Base-by-base conservation (phyloP, 2,888 invertebrate species). In the Lycaena phlaeas region DNA sequence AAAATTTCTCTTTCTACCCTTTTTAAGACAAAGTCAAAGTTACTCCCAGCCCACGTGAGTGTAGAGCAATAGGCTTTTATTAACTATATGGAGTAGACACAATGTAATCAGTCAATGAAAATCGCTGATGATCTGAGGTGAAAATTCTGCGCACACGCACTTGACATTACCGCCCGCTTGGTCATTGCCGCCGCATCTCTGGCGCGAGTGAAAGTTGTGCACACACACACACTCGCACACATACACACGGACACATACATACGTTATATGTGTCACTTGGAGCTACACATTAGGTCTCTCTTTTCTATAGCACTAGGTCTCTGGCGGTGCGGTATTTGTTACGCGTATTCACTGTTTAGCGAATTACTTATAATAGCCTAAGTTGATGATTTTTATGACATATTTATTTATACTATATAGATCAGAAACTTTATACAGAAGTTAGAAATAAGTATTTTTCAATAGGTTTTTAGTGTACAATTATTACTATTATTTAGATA, bases 131-230 rank as follows among this genome's bases (percentile, higher is more conserved):
- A 27, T 27, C 15, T 36, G 17, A 30, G 45, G 52, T 50, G 50
- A 52, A 52, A 52, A 36, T 17, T 10, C 29, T 34, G 37, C 30
- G n/a, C 43, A 37, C 37, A 30, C 38, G 68, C 69, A 71, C 74
- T 74, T 74, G 74, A 73, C 74, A 67, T 64, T 61, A 34, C 10
- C 39, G 25, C 50, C 61, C 65, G 63, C n/a, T n/a, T 69, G 74
- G 75, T 71, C 76, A 74, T 66, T 73, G 74, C 62, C 68, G 63
- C 59, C 30, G 57, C 59, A 34, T 57, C 63, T 64, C 26, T 27
- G 29, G 41, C 36, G 41, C 31, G 56, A 75, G 76, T 75, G 76
- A 76, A 76, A 76, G 76, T 76, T 68, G 60, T 41, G 39, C 36
- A 48, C 43, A 34, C 36, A 17, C 18, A 11, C 36, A 12, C 18